A percentile compares a stretch with the other conserved stretches of the same genome.
Conservation (phyloP, 2,888 invertebrate species). For the Scaptomyza polygonia region DNA sequence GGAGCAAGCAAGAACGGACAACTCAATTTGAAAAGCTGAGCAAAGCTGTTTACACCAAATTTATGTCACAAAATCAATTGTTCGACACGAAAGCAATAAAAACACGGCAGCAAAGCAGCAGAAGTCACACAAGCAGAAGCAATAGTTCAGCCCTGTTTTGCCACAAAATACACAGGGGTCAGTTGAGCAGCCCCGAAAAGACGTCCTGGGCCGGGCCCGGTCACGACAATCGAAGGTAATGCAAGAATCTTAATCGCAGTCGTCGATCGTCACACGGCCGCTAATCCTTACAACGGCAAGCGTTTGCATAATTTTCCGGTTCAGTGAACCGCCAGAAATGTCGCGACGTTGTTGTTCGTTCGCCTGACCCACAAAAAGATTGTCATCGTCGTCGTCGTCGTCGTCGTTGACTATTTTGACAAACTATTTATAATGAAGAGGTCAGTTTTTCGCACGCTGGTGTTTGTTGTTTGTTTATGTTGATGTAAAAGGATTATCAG, state of each 20-base stretch:
- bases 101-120: slow-evolving; percentile 37
- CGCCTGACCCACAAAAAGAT: slow-evolving; percentile 45
- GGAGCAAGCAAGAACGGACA: slow-evolving; percentile 11
- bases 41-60: slow-evolving; percentile 73
- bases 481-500: slow-evolving; percentile 67
- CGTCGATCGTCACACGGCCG: slow-evolving; percentile 17
- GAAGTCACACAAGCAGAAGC: not conserved
- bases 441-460: slow-evolving; percentile 56
- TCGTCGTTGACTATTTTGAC: slow-evolving; percentile 38
- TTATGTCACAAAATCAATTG: slow-evolving; percentile 75
- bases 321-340: slow-evolving; percentile 50
- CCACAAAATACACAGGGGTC: slow-evolving; percentile 35
- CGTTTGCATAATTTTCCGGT: slow-evolving; percentile 70
- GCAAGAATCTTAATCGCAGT: slow-evolving; percentile 22
- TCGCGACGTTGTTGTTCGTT: slow-evolving; percentile 8
- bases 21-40: slow-evolving; percentile 50
- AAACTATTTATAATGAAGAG: slow-evolving; percentile 66
- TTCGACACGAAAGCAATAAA: slow-evolving; percentile 71
- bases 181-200: slow-evolving; percentile 10
- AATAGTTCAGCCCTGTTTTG: slow-evolving; percentile 5
- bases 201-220: not conserved
- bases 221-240: slow-evolving; percentile 16
- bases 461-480: slow-evolving; percentile 28
- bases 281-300: slow-evolving; percentile 41
- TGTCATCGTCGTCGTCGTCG: slow-evolving; percentile 2